Conservation (phyloP, 2,888 invertebrate genomes). For the Trichopoda pennipes region DNA sequence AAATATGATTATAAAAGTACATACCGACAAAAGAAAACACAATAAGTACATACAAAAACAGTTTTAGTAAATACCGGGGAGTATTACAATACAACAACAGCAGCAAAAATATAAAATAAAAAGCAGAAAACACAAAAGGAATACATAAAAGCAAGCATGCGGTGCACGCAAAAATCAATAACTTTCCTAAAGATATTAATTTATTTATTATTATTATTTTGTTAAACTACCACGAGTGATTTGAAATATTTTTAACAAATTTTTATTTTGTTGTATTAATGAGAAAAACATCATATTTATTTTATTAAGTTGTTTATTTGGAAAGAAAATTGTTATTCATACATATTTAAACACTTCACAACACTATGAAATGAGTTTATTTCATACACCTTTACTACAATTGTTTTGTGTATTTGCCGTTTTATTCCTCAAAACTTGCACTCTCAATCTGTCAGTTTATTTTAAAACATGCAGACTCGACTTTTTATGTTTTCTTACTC, state of each 20-base stretch:
- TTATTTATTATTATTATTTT: conserved; percentile 8
- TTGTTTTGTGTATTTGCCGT: conserved; percentile 33
- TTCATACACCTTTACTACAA: conserved; percentile 53
- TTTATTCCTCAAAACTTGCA: conserved; percentile 26
- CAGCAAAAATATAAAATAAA: conserved; percentile 17
- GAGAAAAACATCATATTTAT: too few relatives aligned
- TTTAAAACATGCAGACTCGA: conserved; percentile 60
- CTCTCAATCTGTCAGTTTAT: conserved; percentile 64
- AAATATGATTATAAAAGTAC: conserved; percentile 2
- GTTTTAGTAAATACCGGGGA: conserved; percentile 58
- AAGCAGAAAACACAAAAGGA: conserved; percentile 38
- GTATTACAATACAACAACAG: conserved; percentile 45
- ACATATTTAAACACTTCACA: conserved; percentile 46
- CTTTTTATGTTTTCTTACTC: conserved; percentile 34
- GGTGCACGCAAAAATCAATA: conserved; percentile 66
- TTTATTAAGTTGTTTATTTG: conserved; percentile 4
- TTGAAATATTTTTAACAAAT: not conserved
- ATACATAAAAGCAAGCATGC: conserved; percentile 58
- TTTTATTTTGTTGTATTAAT: too few relatives aligned
- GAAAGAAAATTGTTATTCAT: not conserved
- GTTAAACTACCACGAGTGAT: not conserved
- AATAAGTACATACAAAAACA: conserved; percentile 48
- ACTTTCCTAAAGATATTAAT: conserved; percentile 32
- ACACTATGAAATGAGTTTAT: conserved; percentile 46
- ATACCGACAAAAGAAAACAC: not conserved